A percentile compares a stretch with the other conserved stretches of the same genome.
These are phyloP conservation scores for Steinernema carpocapsae DNA, from an alignment of 2,888 invertebrate species.

Conservation along the genomic window DNA sequence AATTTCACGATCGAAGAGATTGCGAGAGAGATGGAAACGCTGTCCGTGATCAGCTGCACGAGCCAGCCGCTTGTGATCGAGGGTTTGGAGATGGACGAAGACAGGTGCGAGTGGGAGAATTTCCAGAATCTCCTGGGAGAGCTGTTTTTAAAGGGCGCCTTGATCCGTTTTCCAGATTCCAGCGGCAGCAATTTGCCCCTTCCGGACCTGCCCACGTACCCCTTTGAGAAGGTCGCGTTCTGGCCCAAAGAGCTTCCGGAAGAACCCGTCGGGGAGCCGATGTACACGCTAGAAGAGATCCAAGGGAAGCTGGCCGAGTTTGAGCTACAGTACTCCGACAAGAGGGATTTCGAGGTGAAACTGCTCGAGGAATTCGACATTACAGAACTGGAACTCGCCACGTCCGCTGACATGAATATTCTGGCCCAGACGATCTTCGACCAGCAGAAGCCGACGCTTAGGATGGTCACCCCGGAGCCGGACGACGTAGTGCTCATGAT, in stretches of 20 bases:
- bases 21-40: slow-evolving; percentile 7
- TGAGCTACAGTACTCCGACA: slow-evolving; percentile 31
- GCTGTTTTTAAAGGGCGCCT: background rate
- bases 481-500: slow-evolving; percentile 6
- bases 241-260: slow-evolving; percentile 45
- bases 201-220: slow-evolving; percentile 47
- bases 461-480: background rate
- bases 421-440: background rate
- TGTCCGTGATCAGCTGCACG: slow-evolving; percentile 17
- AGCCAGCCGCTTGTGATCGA: background rate
- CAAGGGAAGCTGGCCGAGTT: slow-evolving; percentile 9
- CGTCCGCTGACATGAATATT: no score
- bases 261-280: background rate
- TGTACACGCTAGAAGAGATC: background rate
- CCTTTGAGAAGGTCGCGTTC: slow-evolving; percentile 49
- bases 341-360: slow-evolving; percentile 28
- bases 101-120: slow-evolving; percentile 13
- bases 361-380: slow-evolving; percentile 8
- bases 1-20: slow-evolving; percentile 26
- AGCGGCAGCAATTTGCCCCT: background rate
- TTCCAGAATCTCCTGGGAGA: slow-evolving; percentile 1
- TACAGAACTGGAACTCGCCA: slow-evolving; percentile 1
- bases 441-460: background rate
- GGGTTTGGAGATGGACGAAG: slow-evolving; percentile 17
- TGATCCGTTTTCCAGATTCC: background rate